Conservation (phyloP, 2,888 invertebrate genomes). For the Lobophora halterata region DNA sequence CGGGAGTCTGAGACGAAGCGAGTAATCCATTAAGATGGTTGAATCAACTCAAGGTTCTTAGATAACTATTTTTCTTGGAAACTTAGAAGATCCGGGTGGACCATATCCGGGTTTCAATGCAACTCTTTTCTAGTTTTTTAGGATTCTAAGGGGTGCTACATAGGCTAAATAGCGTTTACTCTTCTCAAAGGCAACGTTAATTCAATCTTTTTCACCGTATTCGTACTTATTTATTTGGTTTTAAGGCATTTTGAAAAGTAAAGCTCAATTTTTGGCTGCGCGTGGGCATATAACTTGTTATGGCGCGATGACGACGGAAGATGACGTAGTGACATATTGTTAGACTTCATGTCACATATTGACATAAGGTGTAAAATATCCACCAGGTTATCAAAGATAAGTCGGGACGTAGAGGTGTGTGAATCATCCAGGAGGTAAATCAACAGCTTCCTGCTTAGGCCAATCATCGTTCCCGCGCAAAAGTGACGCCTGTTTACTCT, state of each 20-base stretch:
- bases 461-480: slow-evolving; percentile 64
- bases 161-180: too few species aligned
- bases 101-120: too few species aligned
- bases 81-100: too few species aligned
- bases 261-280: slow-evolving; percentile 25
- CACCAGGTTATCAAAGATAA: too few species aligned
- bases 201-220: too few species aligned
- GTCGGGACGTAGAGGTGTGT: slow-evolving; percentile 27
- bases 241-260: slow-evolving; percentile 16
- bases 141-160: too few species aligned
- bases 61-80: too few species aligned
- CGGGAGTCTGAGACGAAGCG: background rate
- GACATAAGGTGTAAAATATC: too few species aligned
- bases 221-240: too few species aligned
- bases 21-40: background rate
- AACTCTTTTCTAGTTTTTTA: too few species aligned
- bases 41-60: too few species aligned
- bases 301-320: slow-evolving; percentile 53
- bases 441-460: slow-evolving; percentile 65
- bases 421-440: slow-evolving; percentile 46
- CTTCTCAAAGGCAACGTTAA: too few species aligned
- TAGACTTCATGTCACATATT: slow-evolving; percentile 26
- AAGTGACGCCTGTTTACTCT: slow-evolving; percentile 29
- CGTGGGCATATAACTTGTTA: slow-evolving; percentile 51
- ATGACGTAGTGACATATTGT: slow-evolving; percentile 31